phyloP scores from a whole-genome alignment of 2,797 vertebrate species.

The Carapus acus region DNA sequence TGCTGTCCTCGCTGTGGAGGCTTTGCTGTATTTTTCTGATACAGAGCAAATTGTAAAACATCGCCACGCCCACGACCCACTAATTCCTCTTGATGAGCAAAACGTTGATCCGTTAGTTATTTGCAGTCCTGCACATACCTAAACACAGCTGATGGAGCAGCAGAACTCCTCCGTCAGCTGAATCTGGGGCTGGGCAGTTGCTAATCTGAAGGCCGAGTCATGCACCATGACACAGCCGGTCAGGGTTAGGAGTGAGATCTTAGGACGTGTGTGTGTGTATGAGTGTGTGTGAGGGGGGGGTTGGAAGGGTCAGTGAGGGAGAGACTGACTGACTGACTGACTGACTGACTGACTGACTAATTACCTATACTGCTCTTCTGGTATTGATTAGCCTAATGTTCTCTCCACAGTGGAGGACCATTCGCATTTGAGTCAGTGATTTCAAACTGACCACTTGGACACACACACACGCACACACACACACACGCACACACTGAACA shows the following conservation, averaged over 20 bases:
- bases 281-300: not conserved
- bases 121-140: conserved; percentile 1
- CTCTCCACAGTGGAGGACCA: conserved; percentile 34
- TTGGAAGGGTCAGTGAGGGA: not conserved
- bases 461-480: conserved; percentile 3
- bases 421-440: conserved; percentile 11
- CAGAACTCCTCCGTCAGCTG: conserved; percentile 5
- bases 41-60: not conserved
- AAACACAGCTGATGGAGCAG: conserved; percentile 6
- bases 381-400: conserved; percentile 41
- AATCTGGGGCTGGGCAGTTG: conserved; percentile 13
- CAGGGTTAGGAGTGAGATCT: conserved; percentile 16
- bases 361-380: conserved; percentile 13
- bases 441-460: not conserved
- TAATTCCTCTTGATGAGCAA: not conserved
- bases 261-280: conserved; percentile 3
- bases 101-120: no score
- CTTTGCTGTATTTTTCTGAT: not conserved
- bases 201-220: conserved; percentile 21
- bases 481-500: no score
- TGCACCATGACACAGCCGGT: conserved; percentile 29
- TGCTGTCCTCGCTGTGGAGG: not conserved
- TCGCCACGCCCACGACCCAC: not conserved
- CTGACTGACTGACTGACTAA: not conserved
- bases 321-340: no score